phyloP scores from a whole-genome alignment of 2,888 invertebrate species.

The Melieria picta region DNA sequence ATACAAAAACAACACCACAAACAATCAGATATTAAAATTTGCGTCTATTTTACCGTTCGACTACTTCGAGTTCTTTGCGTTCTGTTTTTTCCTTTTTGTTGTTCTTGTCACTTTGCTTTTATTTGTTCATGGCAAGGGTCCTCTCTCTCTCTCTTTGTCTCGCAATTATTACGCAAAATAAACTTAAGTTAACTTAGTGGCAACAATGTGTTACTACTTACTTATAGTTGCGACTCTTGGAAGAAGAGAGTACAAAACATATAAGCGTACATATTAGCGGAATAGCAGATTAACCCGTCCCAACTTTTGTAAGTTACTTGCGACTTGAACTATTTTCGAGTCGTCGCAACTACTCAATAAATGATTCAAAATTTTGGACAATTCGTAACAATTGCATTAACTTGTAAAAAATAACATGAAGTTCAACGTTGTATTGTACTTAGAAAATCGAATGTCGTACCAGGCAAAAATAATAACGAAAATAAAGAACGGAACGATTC shows the following conservation, averaged over 20 bases:
- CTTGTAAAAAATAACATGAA: no score
- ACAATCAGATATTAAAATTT: constrained; percentile 30
- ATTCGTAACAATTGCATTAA: constrained; percentile 22
- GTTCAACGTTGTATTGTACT: no score
- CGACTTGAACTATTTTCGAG: background rate
- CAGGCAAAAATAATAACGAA: constrained; percentile 35
- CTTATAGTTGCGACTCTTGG: constrained; percentile 10
- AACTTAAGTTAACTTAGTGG: constrained; percentile 24
- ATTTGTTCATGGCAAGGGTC: constrained; percentile 59
- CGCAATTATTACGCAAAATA: constrained; percentile 22
- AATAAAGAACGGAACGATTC: constrained; percentile 23
- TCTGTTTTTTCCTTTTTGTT: constrained; percentile 27
- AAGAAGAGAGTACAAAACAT: constrained; percentile 21
- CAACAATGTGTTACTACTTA: constrained; percentile 18
- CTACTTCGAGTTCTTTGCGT: constrained; percentile 27
- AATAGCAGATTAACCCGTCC: constrained; percentile 67
- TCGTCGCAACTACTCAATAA: constrained; percentile 20
- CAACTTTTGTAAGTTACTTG: constrained; percentile 58
- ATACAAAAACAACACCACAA: constrained; percentile 34
- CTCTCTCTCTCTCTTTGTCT: constrained; percentile 53
- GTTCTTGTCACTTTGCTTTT: constrained; percentile 43
- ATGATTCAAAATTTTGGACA: constrained; percentile 33
- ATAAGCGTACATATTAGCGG: constrained; percentile 60
- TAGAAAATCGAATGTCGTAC: constrained; percentile 21
- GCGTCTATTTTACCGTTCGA: constrained; percentile 15